These are phyloP conservation scores for Rhyzopertha dominica DNA, from an alignment of 1,140 invertebrate genomes.

Conservation along the genomic window DNA sequence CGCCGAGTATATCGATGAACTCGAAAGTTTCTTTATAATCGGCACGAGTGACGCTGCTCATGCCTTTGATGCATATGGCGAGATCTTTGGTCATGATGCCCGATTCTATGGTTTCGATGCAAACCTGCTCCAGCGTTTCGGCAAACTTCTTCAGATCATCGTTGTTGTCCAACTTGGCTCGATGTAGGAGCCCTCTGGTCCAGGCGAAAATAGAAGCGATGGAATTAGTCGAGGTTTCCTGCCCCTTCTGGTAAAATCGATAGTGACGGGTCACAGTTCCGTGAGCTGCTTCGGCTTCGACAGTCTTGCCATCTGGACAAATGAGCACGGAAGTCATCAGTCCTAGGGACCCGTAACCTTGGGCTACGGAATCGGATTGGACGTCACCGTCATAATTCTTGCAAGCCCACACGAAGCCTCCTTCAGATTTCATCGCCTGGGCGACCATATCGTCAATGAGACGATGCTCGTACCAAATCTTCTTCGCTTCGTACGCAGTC, in stretches of 20 bases:
- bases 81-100: conserved; percentile 99
- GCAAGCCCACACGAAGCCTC: conserved; percentile 98
- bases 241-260: conserved; percentile 88
- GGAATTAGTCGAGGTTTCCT: conserved; percentile 96
- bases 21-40: conserved; percentile 98
- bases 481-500: conserved; percentile 71
- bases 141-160: conserved; percentile 69
- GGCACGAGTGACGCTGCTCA: conserved; percentile 69
- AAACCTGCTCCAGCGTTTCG: conserved; percentile 80
- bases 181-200: conserved; percentile 83
- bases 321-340: conserved; percentile 94
- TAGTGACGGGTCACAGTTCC: conserved; percentile 96
- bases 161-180: conserved; percentile 91
- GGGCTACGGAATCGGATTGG: conserved; percentile 95
- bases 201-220: conserved; percentile 99
- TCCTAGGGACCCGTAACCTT: conserved; percentile 89
- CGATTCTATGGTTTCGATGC: conserved; percentile 89
- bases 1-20: conserved; percentile 93
- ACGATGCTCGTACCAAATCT: conserved; percentile 96
- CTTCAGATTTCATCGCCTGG: conserved; percentile 95
- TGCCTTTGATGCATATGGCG: conserved; percentile 96
- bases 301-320: conserved; percentile 94
- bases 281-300: conserved; percentile 96
- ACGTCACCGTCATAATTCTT: conserved; percentile 99
- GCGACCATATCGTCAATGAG: conserved; percentile 99